A percentile compares a stretch with the other conserved stretches of the same genome.
phyloP scores from a whole-genome alignment of 2,888 invertebrate genomes.

The Azorinus chamasolen region DNA sequence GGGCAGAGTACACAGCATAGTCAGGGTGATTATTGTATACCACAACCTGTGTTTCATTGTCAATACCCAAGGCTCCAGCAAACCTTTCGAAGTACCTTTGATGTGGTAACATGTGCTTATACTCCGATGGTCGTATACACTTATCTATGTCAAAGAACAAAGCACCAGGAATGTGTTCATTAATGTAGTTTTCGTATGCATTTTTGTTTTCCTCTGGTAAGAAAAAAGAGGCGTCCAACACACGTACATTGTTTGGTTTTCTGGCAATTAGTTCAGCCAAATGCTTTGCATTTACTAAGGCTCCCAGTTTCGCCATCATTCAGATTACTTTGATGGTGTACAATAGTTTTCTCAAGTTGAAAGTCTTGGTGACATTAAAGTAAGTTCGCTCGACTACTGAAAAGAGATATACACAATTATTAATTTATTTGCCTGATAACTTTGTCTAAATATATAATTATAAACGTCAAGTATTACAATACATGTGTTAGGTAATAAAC shows the following conservation, averaged over 20 bases:
- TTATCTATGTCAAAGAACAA: slow-evolving; percentile 83
- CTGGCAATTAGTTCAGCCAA: slow-evolving; percentile 55
- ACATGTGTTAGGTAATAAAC: no score
- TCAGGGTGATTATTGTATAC: slow-evolving; percentile 81
- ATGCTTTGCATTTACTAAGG: slow-evolving; percentile 63
- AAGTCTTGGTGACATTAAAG: no score
- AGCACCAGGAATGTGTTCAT: slow-evolving; percentile 82
- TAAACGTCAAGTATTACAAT: no score
- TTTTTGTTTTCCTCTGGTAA: slow-evolving; percentile 76
- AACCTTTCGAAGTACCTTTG: slow-evolving; percentile 77
- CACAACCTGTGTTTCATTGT: slow-evolving; percentile 80
- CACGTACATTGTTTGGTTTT: slow-evolving; percentile 67
- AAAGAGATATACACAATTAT: no score
- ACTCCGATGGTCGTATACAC: slow-evolving; percentile 76
- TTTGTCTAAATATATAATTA: no score
- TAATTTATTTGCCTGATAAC: no score
- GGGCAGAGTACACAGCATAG: slow-evolving; percentile 79
- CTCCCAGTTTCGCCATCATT: slow-evolving; percentile 33
- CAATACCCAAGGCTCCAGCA: slow-evolving; percentile 81
- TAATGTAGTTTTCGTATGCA: slow-evolving; percentile 72
- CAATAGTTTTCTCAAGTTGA: no score
- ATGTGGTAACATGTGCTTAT: slow-evolving; percentile 81
- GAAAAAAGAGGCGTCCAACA: slow-evolving; percentile 83
- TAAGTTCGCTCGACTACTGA: no score
- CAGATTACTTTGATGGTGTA: no score